Evolutionary conservation across 2,797 vertebrate genomes (phyloP).

Genomic region (Pteronotus mesoamericanus): DNA sequence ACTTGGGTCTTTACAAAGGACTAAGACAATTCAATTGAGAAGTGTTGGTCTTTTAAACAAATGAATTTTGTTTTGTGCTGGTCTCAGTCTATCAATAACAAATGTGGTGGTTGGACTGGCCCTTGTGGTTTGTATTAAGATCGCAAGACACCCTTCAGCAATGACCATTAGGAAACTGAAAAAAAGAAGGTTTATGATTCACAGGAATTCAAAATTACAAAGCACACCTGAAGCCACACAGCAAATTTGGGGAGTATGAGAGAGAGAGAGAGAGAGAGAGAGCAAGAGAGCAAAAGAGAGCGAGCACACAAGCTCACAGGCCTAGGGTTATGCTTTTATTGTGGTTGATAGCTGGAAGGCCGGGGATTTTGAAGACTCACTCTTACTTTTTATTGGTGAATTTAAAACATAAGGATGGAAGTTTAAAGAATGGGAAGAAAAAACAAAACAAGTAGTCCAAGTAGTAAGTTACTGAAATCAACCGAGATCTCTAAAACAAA

Average conservation of each 20-base stretch:
- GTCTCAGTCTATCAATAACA: too few relatives aligned
- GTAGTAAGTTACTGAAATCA: not conserved
- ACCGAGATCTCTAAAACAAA: not conserved
- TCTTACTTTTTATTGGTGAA: not conserved
- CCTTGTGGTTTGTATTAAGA: too few relatives aligned
- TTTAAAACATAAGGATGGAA: not conserved
- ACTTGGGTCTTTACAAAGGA: not conserved
- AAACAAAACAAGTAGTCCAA: not conserved
- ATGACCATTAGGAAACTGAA: too few relatives aligned
- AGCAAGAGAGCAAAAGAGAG: not conserved
- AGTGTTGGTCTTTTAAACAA: too few relatives aligned
- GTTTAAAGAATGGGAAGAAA: not conserved
- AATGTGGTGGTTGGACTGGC: too few relatives aligned
- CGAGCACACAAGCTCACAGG: not conserved
- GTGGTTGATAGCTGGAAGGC: not conserved
- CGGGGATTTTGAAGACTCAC: not conserved
- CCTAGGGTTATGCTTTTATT: not conserved
- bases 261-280: not conserved
- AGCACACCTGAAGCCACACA: too few relatives aligned
- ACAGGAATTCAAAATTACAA: too few relatives aligned
- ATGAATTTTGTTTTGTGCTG: too few relatives aligned
- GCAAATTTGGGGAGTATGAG: not conserved
- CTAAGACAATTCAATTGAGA: not conserved
- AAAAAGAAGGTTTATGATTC: too few relatives aligned
- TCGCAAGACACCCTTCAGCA: too few relatives aligned